Conservation (phyloP, 2,888 invertebrate genomes). For the Epirrhoe tristata region DNA sequence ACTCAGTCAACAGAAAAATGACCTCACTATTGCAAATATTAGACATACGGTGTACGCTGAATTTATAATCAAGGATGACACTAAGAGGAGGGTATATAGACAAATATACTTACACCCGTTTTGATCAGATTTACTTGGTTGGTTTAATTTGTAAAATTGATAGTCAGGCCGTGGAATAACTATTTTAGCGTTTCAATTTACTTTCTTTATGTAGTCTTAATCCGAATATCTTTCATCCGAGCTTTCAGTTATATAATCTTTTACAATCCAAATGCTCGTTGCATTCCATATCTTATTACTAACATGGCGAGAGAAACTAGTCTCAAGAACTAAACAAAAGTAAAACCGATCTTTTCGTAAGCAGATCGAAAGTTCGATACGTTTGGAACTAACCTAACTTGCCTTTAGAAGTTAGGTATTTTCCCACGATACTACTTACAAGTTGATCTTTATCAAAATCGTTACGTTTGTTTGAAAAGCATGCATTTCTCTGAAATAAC, state of each 20-base stretch:
- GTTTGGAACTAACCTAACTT: constrained; percentile 40
- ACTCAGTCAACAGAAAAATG: constrained; percentile 45
- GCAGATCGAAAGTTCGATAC: constrained; percentile 58
- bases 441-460: constrained; percentile 23
- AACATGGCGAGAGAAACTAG: constrained; percentile 42
- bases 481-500: constrained; percentile 12
- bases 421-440: constrained; percentile 44
- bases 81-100: not conserved
- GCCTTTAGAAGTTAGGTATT: constrained; percentile 46
- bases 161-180: not conserved
- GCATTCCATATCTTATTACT: constrained; percentile 29
- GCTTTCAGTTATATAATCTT: constrained; percentile 28
- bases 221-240: constrained; percentile 14
- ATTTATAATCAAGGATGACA: constrained; percentile 29
- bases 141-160: not conserved
- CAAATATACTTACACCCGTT: too few species aligned
- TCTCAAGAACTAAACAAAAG: constrained; percentile 50
- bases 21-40: constrained; percentile 53
- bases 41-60: constrained; percentile 16
- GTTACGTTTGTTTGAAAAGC: constrained; percentile 25
- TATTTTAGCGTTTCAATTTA: constrained; percentile 12
- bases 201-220: constrained; percentile 6
- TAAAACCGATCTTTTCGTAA: constrained; percentile 52
- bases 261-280: constrained; percentile 24
- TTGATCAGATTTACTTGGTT: too few species aligned